These are phyloP conservation scores for Schizopygopsis pylzovi DNA, from an alignment of 2,797 vertebrate species.

Conservation along the genomic window DNA sequence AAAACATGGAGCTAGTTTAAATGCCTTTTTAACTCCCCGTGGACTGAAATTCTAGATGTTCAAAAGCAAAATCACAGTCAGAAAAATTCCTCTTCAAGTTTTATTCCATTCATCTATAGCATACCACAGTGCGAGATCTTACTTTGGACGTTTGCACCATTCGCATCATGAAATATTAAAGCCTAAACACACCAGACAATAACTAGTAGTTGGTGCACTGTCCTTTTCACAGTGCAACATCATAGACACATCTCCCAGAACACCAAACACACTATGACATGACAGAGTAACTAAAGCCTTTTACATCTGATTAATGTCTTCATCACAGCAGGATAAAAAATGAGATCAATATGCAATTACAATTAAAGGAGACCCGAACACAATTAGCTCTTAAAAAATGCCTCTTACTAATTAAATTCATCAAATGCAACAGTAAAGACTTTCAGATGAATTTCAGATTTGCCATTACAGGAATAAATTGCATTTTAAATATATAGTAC, in stretches of 20 bases:
- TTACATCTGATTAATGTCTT: slow-evolving; percentile 17
- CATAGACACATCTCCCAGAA: slow-evolving; percentile 30
- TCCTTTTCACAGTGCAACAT: slow-evolving; percentile 1
- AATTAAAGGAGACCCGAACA: slow-evolving; percentile 34
- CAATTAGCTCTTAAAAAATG: neutral
- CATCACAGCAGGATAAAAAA: slow-evolving; percentile 13
- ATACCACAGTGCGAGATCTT: slow-evolving; percentile 5
- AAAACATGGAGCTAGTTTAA: slow-evolving; percentile 34
- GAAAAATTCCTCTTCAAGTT: slow-evolving; percentile 34
- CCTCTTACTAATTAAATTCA: neutral
- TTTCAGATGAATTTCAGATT: neutral
- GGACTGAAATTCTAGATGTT: slow-evolving; percentile 39
- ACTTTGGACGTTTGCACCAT: slow-evolving; percentile 16
- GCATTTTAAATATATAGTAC: neutral
- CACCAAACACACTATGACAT: slow-evolving; percentile 30
- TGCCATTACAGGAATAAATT: neutral
- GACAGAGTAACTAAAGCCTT: slow-evolving; percentile 9
- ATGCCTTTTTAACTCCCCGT: slow-evolving; percentile 27
- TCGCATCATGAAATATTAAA: slow-evolving; percentile 34
- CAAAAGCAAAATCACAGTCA: slow-evolving; percentile 41
- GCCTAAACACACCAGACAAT: slow-evolving; percentile 23
- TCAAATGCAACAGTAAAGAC: neutral
- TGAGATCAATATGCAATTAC: slow-evolving; percentile 39
- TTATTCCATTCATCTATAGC: slow-evolving; percentile 18
- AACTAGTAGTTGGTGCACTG: slow-evolving; percentile 26